Evolutionary conservation across 2,113 vertebrate species (phyloP).

Genomic region (Perognathus longimembris): DNA sequence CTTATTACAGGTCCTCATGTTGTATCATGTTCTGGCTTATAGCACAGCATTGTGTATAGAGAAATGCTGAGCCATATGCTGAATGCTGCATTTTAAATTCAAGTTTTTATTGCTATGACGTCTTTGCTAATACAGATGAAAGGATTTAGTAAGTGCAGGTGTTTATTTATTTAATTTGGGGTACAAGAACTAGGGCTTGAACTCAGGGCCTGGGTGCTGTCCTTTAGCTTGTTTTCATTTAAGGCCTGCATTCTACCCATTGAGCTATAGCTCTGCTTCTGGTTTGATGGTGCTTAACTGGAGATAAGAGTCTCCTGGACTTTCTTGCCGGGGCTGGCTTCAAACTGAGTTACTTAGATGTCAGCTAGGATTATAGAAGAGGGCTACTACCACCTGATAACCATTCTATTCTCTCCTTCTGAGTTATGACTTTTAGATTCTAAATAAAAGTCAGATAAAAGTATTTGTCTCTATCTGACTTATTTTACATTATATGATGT

Average conservation of each 20-base stretch:
- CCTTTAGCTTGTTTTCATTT: no score
- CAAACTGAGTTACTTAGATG: no score
- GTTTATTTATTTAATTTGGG: neutral
- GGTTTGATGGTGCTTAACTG: no score
- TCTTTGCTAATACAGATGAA: slow-evolving; percentile 28
- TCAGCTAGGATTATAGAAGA: no score
- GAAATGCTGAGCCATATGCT: slow-evolving; percentile 14
- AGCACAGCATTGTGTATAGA: neutral
- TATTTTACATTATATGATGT: neutral
- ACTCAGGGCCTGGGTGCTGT: no score
- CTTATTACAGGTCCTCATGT: slow-evolving; percentile 21
- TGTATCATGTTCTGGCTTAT: slow-evolving; percentile 31
- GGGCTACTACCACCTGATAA: neutral
- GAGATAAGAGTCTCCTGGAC: no score
- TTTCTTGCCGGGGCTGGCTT: no score
- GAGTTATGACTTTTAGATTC: neutral
- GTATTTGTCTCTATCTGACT: neutral
- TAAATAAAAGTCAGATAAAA: neutral
- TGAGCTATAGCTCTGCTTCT: no score
- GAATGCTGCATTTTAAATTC: slow-evolving; percentile 25
- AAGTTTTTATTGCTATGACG: neutral
- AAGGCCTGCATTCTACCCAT: no score
- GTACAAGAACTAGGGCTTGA: no score
- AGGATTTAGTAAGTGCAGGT: neutral
- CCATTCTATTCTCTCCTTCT: neutral